A percentile compares a stretch with the other conserved stretches of the same genome.
Conservation (phyloP, 37 sponge, comb jelly and placozoan species). For the Geodia barretti region DNA sequence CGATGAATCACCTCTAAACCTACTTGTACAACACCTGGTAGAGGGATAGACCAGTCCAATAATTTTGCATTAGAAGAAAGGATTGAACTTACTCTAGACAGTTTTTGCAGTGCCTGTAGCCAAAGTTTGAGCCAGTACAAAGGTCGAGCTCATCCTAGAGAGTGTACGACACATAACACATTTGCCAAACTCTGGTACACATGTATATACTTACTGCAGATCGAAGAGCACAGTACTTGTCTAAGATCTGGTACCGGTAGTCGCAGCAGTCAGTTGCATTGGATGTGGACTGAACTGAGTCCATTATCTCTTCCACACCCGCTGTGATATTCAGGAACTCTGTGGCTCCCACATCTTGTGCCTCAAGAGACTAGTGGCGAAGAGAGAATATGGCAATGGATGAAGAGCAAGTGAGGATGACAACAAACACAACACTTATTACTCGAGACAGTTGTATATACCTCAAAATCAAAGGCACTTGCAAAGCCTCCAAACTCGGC, state of each 20-base stretch:
- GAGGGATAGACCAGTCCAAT: too few relatives aligned
- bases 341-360: neutral
- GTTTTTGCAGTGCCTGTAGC: conserved; percentile 36
- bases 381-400: too few relatives aligned
- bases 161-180: too few relatives aligned
- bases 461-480: too few relatives aligned
- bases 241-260: conserved; percentile 68
- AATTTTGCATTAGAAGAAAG: too few relatives aligned
- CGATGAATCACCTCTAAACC: neutral
- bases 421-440: too few relatives aligned
- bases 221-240: conserved; percentile 71
- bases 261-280: conserved; percentile 32
- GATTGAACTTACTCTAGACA: conserved; percentile 38
- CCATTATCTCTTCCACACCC: conserved; percentile 1
- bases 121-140: too few relatives aligned
- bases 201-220: conserved; percentile 37
- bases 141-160: too few relatives aligned
- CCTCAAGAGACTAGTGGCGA: neutral
- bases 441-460: too few relatives aligned
- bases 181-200: too few relatives aligned
- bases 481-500: neutral
- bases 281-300: neutral
- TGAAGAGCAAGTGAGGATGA: too few relatives aligned
- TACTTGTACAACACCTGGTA: neutral
- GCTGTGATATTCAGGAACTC: conserved; percentile 14